These are phyloP conservation scores for Connochaetes taurinus DNA, from an alignment of 2,113 vertebrate genomes.

Conservation along the genomic window DNA sequence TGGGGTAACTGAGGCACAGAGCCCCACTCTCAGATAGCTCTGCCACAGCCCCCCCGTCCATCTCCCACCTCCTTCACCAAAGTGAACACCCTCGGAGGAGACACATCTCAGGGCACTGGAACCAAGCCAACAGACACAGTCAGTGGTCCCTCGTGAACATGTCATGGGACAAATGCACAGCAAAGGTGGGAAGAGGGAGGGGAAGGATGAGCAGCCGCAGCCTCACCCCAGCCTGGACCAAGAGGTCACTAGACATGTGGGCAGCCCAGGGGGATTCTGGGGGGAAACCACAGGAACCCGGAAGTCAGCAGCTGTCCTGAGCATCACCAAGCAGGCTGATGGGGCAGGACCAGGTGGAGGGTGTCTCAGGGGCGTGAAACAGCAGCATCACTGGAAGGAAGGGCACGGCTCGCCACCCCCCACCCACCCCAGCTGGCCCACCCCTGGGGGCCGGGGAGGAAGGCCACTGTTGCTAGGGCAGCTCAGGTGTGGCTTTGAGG, in stretches of 20 bases:
- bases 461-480: neutral
- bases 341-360: neutral
- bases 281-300: neutral
- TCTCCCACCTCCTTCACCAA: neutral
- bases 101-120: neutral
- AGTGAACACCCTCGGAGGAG: neutral
- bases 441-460: fast-evolving
- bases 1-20: neutral
- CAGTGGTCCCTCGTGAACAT: fast-evolving
- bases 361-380: fast-evolving
- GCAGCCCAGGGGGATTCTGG: neutral
- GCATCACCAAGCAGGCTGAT: neutral
- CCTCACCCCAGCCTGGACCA: neutral
- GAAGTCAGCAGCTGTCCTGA: neutral
- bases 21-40: neutral
- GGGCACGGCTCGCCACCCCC: neutral
- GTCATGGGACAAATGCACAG: fast-evolving
- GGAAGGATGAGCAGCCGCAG: neutral
- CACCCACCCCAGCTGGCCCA: neutral
- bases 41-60: neutral
- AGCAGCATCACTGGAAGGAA: fast-evolving
- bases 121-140: neutral
- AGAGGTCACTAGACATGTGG: neutral
- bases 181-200: neutral
- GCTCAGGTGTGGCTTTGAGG: neutral